Evolutionary conservation across 2,888 invertebrate species (phyloP).

Genomic region (Chrysolina americana): DNA sequence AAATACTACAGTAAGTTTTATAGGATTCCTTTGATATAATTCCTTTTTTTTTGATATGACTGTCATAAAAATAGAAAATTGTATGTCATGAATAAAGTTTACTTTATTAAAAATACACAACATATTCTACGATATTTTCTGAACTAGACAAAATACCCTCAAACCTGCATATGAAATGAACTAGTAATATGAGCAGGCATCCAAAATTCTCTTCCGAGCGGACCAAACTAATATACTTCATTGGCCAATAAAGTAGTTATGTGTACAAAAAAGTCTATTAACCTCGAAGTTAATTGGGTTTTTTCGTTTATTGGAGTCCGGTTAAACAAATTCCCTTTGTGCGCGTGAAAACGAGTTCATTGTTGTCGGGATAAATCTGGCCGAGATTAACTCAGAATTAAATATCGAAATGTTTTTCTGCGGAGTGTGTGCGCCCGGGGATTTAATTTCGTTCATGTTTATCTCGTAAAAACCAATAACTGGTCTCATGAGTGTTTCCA

Average conservation of each 20-base stretch:
- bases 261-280: conserved; percentile 30
- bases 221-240: conserved; percentile 4
- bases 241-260: conserved; percentile 28
- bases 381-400: conserved; percentile 68
- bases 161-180: background rate
- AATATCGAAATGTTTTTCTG: conserved; percentile 70
- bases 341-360: conserved; percentile 51
- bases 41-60: too few species aligned
- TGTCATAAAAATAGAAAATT: too few species aligned
- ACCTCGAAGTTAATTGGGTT: conserved; percentile 41
- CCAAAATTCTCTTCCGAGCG: background rate
- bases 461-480: conserved; percentile 71
- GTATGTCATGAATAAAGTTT: too few species aligned
- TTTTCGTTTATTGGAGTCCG: conserved; percentile 47
- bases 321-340: conserved; percentile 52
- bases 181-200: background rate
- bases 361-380: conserved; percentile 57
- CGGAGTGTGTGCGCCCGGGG: conserved; percentile 66
- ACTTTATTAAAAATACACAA: too few species aligned
- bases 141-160: too few species aligned
- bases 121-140: too few species aligned
- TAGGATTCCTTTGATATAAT: too few species aligned
- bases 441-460: conserved; percentile 70
- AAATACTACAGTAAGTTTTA: too few species aligned
- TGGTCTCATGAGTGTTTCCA: conserved; percentile 56